Evolutionary conservation across 92 coral and sea anemone species (phyloP), one percentile per base, ranked within the genome.

Genomic region (Parazoanthus darwini): DNA sequence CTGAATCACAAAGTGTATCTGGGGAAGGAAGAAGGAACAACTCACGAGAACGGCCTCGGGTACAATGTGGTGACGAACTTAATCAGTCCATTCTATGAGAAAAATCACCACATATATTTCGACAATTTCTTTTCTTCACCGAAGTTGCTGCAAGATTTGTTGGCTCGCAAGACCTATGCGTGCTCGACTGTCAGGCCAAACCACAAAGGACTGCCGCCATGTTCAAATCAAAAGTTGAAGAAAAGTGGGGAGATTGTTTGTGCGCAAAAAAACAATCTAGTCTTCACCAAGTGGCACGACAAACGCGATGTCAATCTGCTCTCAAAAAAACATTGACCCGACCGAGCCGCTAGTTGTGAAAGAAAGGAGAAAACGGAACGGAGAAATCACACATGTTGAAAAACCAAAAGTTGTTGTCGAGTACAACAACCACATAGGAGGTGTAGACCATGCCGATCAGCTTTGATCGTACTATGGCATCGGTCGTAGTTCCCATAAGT

Each of bases 381-480:
- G 83, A 77, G 89, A 86, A 75, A 72, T 76, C 35, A 56, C 23
- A 4, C 75, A 71, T 56, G 89, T 76, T 11, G 58, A 91, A 79
- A 87, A 91, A 68, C 91, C 93, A 5, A 85, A 67, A 14, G 88
- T 68, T 25, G 82, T 91, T 76, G 78, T 66, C 33, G 58, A 86
- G 84, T 91, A 88, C 91, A 91, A 91, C 70, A 75, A 70, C 46
- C 75, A 26, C 86, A 91, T 91, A 86, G 86, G 88, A 20, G 86
- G 91, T 48, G 90, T 88, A 6, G 90, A 91, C 82, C 56, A 70
- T 85, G 81, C 89, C 77, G 87, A 90, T 81, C 76, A 90, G 50
- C 89, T 86, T 37, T 37, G 72, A 51, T 86, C 78, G 33, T 29
- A 29, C 33, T 29, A 29, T 29, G 33, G 33, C 33, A 29, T 29